Conservation (phyloP, 2,113 vertebrate species). For the Limanda limanda region DNA sequence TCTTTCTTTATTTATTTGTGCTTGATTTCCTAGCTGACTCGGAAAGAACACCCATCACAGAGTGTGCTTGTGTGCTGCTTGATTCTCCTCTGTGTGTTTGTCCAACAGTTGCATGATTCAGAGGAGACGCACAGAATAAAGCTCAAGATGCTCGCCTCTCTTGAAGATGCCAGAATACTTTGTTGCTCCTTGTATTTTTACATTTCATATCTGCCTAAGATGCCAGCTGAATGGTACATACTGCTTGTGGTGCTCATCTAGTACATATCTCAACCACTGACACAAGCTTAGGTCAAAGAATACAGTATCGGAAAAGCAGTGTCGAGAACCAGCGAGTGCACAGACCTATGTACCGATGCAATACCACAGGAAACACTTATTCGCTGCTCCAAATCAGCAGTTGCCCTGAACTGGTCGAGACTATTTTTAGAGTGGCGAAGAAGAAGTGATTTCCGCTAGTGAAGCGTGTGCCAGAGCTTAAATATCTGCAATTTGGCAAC, state of each 20-base stretch:
- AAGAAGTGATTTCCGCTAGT: no score
- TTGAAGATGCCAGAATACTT: background rate
- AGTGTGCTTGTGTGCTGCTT: constrained; percentile 37
- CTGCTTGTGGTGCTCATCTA: background rate
- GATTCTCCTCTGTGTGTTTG: constrained; percentile 41
- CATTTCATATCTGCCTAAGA: constrained; percentile 29
- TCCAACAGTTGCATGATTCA: constrained; percentile 46
- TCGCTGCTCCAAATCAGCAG: no score
- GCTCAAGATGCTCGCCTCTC: constrained; percentile 7
- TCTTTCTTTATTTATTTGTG: constrained; percentile 27
- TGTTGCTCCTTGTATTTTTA: constrained; percentile 6
- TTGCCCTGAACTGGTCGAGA: no score
- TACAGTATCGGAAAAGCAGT: no score
- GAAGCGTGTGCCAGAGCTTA: no score
- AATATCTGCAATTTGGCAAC: no score
- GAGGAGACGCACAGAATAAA: constrained; percentile 31
- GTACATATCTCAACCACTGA: background rate
- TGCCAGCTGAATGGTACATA: background rate
- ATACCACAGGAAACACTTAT: no score
- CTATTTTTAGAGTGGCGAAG: no score
- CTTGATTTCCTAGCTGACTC: constrained; percentile 51
- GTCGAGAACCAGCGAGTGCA: no score
- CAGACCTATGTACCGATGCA: no score
- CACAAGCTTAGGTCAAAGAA: background rate
- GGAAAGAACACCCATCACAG: constrained; percentile 52